Conservation (phyloP, 2,113 vertebrate species). For the Xiphias gladius region DNA sequence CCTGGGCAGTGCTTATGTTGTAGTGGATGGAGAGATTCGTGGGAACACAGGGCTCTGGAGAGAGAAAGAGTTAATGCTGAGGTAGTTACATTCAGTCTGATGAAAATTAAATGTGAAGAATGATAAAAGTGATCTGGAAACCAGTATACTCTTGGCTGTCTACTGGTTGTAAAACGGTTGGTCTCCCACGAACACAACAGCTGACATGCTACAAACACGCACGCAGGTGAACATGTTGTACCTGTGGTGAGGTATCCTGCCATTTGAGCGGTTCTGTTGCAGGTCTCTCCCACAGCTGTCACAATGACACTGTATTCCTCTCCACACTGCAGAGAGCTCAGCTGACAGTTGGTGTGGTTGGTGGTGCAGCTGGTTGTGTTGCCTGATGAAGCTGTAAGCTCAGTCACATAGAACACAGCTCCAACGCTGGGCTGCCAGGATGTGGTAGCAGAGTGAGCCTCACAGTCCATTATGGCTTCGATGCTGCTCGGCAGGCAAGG, state of each 20-base stretch:
- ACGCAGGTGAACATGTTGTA: constrained; percentile 16
- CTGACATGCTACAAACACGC: background rate
- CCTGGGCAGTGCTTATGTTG: constrained; percentile 50
- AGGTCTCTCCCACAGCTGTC: constrained; percentile 58
- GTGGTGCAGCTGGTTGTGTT: constrained; percentile 54
- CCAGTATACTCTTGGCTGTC: background rate
- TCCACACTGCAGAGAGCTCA: constrained; percentile 67
- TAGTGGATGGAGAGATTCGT: constrained; percentile 61
- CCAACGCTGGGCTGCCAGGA: constrained; percentile 68
- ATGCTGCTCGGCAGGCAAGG: constrained; percentile 67
- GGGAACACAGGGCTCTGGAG: constrained; percentile 77
- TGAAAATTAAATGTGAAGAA: background rate
- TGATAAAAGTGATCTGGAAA: background rate
- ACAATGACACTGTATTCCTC: constrained; percentile 73
- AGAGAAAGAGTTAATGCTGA: constrained; percentile 3
- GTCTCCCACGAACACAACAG: background rate
- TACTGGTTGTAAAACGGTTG: background rate
- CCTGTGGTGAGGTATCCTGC: constrained; percentile 70
- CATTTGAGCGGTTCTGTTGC: constrained; percentile 71
- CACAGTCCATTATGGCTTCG: constrained; percentile 58
- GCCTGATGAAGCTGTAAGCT: constrained; percentile 43
- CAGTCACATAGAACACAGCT: constrained; percentile 47
- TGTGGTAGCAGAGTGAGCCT: constrained; percentile 11
- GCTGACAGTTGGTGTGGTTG: constrained; percentile 65
- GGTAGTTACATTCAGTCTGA: background rate